These are phyloP conservation scores for Planiliza haematocheilus DNA, from an alignment of 2,113 vertebrate species.

Conservation along the genomic window DNA sequence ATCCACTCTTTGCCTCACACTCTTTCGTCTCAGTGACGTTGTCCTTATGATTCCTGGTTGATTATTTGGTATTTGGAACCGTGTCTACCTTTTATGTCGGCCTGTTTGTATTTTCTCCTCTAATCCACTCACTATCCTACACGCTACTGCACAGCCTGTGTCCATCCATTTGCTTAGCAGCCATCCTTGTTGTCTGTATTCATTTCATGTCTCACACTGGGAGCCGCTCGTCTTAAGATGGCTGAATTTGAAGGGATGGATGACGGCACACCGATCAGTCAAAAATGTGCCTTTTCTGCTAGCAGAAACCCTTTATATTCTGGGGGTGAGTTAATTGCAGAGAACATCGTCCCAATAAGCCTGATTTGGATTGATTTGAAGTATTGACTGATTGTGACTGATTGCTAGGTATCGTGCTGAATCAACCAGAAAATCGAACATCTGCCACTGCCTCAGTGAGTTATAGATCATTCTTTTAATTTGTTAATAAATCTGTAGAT, in stretches of 20 bases:
- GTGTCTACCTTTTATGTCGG: background rate
- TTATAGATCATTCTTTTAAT: too few relatives aligned
- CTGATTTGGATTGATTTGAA: too few relatives aligned
- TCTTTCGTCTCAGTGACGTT: background rate
- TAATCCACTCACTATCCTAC: background rate
- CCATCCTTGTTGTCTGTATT: background rate
- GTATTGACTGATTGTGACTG: too few relatives aligned
- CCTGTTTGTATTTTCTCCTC: background rate
- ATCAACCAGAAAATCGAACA: too few relatives aligned
- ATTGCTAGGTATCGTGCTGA: too few relatives aligned
- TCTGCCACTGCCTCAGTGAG: too few relatives aligned
- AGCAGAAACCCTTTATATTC: too few relatives aligned
- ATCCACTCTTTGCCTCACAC: background rate
- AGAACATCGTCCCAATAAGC: too few relatives aligned
- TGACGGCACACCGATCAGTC: background rate
- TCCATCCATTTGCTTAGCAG: background rate
- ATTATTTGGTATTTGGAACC: background rate
- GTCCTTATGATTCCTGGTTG: background rate
- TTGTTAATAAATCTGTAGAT: too few relatives aligned
- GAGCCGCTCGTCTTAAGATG: constrained; percentile 18
- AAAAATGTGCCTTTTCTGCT: background rate
- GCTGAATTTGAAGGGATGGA: background rate
- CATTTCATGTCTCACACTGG: background rate
- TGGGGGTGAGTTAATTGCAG: too few relatives aligned
- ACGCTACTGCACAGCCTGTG: background rate